Base-by-base conservation (phyloP, 2,888 invertebrate genomes). In the Tortrix viridana region DNA sequence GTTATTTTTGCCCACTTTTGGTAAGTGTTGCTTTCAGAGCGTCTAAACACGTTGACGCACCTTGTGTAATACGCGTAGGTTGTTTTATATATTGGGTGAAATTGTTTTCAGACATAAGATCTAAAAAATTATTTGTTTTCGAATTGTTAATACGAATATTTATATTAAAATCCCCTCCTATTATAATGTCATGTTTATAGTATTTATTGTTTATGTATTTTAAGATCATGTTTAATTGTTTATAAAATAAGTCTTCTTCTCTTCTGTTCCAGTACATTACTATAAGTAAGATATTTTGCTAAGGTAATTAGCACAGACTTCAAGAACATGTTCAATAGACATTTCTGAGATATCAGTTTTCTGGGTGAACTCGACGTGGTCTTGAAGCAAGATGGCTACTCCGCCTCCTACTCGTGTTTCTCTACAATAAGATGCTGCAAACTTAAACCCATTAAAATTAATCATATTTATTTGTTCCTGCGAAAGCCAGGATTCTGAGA, bases 261-360 rank as follows among this genome's bases (percentile, higher is more conserved):
- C 60, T 56, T 60, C 57, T 44, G 57, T 65, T 67, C 63, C 64
- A 67, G 18, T 69, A 69, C 26, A 69, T 53, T 14, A 43, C 47
- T 9, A 67, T 50, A 9, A 67, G 20, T 55, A 69, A 43, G 9
- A 55, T 54, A 52, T 65, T 65, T 44, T 60, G 20, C 43, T 65
- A 18, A 5, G 47, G 22, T 37, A 68, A 32, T 9, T 64, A 1
- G 65, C 66, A 26, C 65, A 67, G 2, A 59, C 32, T 53, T 69
- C 69, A 26, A 69, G 9, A 6, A 67, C 59, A 37, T 64, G 65
- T 56, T 68, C 68, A 9, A 65, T 59, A 3, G 68, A 67, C 49
- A 65, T 52, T 9, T 54, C 32, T 14, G 49, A 37, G 1, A 68
- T 60, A 23, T 65, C 60, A 12, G 22, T 43, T 23, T 16, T 60